Conservation (phyloP, 2,888 invertebrate genomes). For the Callyntrura guangdongensis region DNA sequence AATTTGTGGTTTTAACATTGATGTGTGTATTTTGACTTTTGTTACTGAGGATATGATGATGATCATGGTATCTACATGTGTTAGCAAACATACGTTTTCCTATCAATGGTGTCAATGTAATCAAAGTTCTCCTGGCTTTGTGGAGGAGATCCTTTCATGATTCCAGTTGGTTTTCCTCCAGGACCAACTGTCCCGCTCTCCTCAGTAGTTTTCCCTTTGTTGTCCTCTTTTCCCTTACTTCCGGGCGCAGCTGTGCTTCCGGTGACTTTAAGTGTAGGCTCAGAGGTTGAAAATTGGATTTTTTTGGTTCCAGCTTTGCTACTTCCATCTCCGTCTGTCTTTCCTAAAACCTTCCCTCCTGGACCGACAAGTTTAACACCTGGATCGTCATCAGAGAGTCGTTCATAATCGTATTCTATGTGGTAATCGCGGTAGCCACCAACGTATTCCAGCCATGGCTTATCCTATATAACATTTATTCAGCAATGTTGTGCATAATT, state of each 20-base stretch:
- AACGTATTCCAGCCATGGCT: slow-evolving; percentile 79
- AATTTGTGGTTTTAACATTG: too few species aligned
- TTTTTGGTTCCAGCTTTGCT: slow-evolving; percentile 30
- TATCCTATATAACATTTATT: slow-evolving; percentile 72
- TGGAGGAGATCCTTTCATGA: background rate
- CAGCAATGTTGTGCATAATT: too few species aligned
- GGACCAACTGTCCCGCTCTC: too few species aligned
- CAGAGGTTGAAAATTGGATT: slow-evolving; percentile 41
- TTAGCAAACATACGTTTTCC: slow-evolving; percentile 60
- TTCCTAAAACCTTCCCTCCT: slow-evolving; percentile 13
- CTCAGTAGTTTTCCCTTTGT: slow-evolving; percentile 5
- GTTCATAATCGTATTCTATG: slow-evolving; percentile 46
- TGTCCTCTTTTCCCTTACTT: too few species aligned
- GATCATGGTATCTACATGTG: too few species aligned
- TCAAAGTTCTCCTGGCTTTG: background rate
- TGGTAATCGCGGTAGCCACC: slow-evolving; percentile 65
- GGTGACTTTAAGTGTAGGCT: slow-evolving; percentile 8
- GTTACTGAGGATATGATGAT: too few species aligned
- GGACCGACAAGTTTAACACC: background rate
- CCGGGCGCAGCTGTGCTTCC: background rate
- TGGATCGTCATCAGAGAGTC: slow-evolving; percentile 58
- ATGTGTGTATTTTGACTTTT: too few species aligned
- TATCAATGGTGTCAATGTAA: slow-evolving; percentile 51
- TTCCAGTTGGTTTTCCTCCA: background rate
- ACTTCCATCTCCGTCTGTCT: background rate